Evolutionary conservation across 2,797 vertebrate species (phyloP), one percentile per base, ranked within the genome.

Genomic region (Carapus acus): DNA sequence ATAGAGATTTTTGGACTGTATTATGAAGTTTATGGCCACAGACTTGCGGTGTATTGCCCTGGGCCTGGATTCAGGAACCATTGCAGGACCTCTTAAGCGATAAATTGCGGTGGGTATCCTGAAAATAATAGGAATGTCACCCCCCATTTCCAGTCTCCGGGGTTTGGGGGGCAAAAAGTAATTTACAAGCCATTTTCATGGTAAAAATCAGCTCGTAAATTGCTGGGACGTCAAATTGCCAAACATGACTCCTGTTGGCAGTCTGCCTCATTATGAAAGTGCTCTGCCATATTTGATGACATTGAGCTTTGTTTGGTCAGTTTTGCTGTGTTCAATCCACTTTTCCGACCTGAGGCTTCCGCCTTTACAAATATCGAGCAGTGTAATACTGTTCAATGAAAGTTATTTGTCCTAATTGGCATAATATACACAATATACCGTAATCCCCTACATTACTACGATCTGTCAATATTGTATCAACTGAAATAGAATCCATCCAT

Each of bases 121-220:
- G 34, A 36, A 36, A 36, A 36, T 36, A 36, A 36, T 36, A 36
- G 34, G 34, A 6, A 15, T 36, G 34, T 36, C 34, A 36, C 13
- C 14, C 34, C 31, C 14, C 14, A 33, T 33, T 33, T 33, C 2
- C 9, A 33, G 31, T 11, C 31, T 36, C 14, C 34, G 4, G 7
- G n/a, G 14, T 15, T 36, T 36, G 14, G 14, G 34, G 34, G 6
- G 13, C 19, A 40, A 18, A 37, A 36, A 36, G 34, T 36, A 36
- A 36, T 36, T 36, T 7, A 36, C 34, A 36, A 36, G n/a, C 34
- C 34, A 36, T 36, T 36, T 36, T 36, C 34, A 36, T 36, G 34
- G 13, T n/a, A 36, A n/a, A 15, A 36, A 36, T n/a, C 34, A 2
- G 34, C 34, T 36, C 34, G n/a, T 36, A n/a, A 15, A 36, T 36